Conservation (phyloP, 2,888 invertebrate genomes). For the Drosophila neonasuta region DNA sequence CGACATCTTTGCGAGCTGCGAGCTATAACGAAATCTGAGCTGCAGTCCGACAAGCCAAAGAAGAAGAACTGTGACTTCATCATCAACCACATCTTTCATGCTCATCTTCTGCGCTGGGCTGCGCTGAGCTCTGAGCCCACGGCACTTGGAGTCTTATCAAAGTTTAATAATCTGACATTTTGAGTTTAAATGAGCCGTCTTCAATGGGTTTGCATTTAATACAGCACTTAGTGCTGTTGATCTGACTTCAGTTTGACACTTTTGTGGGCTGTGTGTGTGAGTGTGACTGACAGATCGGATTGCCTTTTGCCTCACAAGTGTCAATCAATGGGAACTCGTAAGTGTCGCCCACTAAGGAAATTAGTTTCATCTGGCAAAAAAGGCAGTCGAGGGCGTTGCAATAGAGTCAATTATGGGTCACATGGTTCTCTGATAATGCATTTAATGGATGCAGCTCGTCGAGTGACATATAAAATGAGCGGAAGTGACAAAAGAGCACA, state of each 20-base stretch:
- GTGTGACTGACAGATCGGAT: slow-evolving; percentile 57
- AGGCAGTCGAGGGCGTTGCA: slow-evolving; percentile 40
- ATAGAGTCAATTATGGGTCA: slow-evolving; percentile 57
- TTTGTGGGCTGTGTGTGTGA: slow-evolving; percentile 63
- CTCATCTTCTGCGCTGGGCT: slow-evolving; percentile 47
- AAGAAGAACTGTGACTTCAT: slow-evolving; percentile 20
- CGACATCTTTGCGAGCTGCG: slow-evolving; percentile 56
- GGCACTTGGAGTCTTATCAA: slow-evolving; percentile 57
- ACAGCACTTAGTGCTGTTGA: slow-evolving; percentile 64
- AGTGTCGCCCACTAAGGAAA: slow-evolving; percentile 55
- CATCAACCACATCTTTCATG: slow-evolving; percentile 29
- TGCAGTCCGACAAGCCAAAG: slow-evolving; percentile 11
- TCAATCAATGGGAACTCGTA: slow-evolving; percentile 52
- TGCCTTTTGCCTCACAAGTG: slow-evolving; percentile 48
- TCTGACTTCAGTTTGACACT: slow-evolving; percentile 73
- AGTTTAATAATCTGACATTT: slow-evolving; percentile 75
- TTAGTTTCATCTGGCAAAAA: slow-evolving; percentile 37
- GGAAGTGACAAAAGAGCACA: slow-evolving; percentile 2
- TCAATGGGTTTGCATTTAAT: slow-evolving; percentile 64
- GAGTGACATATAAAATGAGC: slow-evolving; percentile 51
- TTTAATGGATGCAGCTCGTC: slow-evolving; percentile 41
- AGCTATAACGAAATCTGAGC: slow-evolving; percentile 61
- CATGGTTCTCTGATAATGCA: slow-evolving; percentile 48
- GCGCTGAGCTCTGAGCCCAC: slow-evolving; percentile 52
- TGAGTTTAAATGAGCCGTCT: slow-evolving; percentile 67